phyloP scores from a whole-genome alignment of 2,797 vertebrate genomes.

The Tolypeutes matacus region DNA sequence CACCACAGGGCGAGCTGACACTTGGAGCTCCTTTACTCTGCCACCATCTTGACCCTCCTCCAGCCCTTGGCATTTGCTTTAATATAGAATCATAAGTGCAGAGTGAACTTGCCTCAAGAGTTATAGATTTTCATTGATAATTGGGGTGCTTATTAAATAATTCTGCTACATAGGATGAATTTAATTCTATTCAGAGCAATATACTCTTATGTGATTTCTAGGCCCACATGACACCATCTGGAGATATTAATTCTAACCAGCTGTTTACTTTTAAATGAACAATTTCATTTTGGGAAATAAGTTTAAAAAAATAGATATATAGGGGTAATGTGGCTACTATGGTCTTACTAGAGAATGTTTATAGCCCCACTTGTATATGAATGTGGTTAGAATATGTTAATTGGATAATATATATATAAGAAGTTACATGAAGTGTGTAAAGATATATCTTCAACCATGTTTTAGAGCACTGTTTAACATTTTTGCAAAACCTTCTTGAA shows the following conservation, averaged over 20 bases:
- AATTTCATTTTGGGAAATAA: slow-evolving; percentile 76
- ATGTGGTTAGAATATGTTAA: slow-evolving; percentile 79
- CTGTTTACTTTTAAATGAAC: slow-evolving; percentile 59
- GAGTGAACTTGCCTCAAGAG: background rate
- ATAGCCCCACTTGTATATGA: slow-evolving; percentile 82
- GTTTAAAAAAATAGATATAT: slow-evolving; percentile 83
- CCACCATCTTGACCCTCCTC: too few species aligned
- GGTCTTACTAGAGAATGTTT: slow-evolving; percentile 76
- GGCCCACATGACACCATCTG: slow-evolving; percentile 15
- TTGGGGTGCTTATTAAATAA: background rate
- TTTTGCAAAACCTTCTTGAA: slow-evolving; percentile 80
- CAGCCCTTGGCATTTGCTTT: slow-evolving; percentile 43
- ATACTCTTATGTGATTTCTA: slow-evolving; percentile 41
- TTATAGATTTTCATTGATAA: slow-evolving; percentile 23
- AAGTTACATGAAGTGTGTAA: slow-evolving; percentile 83
- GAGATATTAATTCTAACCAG: slow-evolving; percentile 50
- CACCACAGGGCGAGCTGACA: too few species aligned
- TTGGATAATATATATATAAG: slow-evolving; percentile 82
- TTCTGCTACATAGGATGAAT: slow-evolving; percentile 22
- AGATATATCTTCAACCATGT: slow-evolving; percentile 77
- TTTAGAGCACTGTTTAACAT: slow-evolving; percentile 77
- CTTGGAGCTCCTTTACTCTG: too few species aligned
- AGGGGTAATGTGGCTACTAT: slow-evolving; percentile 77
- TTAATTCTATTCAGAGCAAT: slow-evolving; percentile 60
- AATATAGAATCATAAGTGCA: slow-evolving; percentile 19